Evolutionary conservation across 2,888 invertebrate species (phyloP).

Genomic region (Sthenelais limicola): DNA sequence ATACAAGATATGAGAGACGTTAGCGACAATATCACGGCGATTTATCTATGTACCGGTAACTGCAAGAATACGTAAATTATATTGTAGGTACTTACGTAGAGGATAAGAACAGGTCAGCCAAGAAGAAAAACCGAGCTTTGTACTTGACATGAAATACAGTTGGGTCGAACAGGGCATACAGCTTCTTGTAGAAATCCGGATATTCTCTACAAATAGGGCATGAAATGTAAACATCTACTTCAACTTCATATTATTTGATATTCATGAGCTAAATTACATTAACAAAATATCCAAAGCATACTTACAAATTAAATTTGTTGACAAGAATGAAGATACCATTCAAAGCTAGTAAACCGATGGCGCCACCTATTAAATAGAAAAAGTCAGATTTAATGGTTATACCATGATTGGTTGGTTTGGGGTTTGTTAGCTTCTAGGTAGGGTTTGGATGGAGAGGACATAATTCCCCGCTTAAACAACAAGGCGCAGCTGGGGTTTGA

Average conservation of each 20-base stretch:
- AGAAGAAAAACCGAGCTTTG: conserved; percentile 88
- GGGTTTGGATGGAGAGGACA: too few relatives aligned
- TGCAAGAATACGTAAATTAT: too few relatives aligned
- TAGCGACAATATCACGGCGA: too few relatives aligned
- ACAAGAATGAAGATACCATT: conserved; percentile 93
- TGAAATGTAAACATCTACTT: neutral
- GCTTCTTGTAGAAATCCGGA: conserved; percentile 93
- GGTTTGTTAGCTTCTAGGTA: conserved; percentile 1
- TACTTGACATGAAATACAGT: conserved; percentile 92
- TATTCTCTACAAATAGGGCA: conserved; percentile 79
- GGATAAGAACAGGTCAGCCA: conserved; percentile 91
- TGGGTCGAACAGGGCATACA: conserved; percentile 95
- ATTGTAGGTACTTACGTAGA: conserved; percentile 95
- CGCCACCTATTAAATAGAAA: conserved; percentile 79
- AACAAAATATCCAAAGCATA: too few relatives aligned
- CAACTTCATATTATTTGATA: too few relatives aligned
- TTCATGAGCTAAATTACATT: too few relatives aligned
- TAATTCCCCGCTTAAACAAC: too few relatives aligned
- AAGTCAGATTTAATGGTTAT: neutral
- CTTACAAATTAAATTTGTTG: conserved; percentile 87
- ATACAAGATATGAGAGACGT: too few relatives aligned
- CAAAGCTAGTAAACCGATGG: conserved; percentile 89
- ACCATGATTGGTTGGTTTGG: neutral
- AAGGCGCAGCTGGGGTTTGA: too few relatives aligned
- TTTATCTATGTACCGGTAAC: too few relatives aligned